Percentiles rank a stretch among this genome's conserved stretches.
Evolutionary conservation across 2,888 invertebrate genomes (phyloP).

Genomic region (Yponomeuta cagnagella): DNA sequence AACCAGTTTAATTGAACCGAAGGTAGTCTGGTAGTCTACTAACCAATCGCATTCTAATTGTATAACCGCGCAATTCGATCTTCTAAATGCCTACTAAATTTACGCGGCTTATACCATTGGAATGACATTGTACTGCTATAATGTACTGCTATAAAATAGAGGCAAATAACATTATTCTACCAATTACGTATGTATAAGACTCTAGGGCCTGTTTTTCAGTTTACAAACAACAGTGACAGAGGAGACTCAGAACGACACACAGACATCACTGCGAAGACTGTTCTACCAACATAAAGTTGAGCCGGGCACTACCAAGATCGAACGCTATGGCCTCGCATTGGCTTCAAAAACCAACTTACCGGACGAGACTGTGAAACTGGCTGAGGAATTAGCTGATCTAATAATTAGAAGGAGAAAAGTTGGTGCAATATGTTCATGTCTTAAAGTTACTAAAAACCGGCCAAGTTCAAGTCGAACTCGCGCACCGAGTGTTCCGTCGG

Average conservation of each 20-base stretch:
- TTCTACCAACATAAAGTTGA: slow-evolving; percentile 79
- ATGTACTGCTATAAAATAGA: too few relatives aligned
- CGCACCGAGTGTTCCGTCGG: too few relatives aligned
- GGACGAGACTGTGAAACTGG: slow-evolving; percentile 67
- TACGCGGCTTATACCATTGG: too few relatives aligned
- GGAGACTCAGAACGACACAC: slow-evolving; percentile 39
- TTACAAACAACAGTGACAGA: slow-evolving; percentile 54
- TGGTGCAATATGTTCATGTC: slow-evolving; percentile 24
- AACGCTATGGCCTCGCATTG: slow-evolving; percentile 80
- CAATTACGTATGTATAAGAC: neutral
- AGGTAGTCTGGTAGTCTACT: too few relatives aligned
- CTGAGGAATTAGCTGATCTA: slow-evolving; percentile 61
- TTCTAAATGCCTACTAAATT: too few relatives aligned
- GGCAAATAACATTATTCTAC: neutral
- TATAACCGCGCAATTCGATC: too few relatives aligned
- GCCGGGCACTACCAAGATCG: slow-evolving; percentile 74
- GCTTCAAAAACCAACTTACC: slow-evolving; percentile 79
- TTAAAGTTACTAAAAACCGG: neutral
- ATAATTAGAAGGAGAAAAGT: slow-evolving; percentile 50
- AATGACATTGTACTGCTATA: too few relatives aligned
- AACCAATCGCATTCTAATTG: too few relatives aligned
- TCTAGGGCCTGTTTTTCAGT: slow-evolving; percentile 24
- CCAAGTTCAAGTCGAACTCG: neutral
- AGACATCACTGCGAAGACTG: slow-evolving; percentile 50
- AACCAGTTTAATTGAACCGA: too few relatives aligned